These are phyloP conservation scores for Amblyjoppa fuscipennis DNA, from an alignment of 2,888 invertebrate genomes.

Conservation along the genomic window DNA sequence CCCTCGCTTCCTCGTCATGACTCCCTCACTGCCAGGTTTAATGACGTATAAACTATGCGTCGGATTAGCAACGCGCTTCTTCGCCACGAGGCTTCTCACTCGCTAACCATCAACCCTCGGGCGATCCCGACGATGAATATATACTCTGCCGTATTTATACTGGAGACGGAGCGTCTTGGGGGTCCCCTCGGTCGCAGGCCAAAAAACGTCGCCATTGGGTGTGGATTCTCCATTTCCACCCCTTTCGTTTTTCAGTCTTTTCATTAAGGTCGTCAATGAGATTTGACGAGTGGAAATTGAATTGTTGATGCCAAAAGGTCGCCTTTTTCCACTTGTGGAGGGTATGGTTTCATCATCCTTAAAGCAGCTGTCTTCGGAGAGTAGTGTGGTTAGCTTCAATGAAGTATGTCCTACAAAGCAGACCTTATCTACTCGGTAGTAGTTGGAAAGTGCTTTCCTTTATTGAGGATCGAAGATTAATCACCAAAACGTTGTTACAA, in stretches of 20 bases:
- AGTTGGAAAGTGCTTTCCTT: not conserved
- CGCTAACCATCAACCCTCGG: constrained; percentile 55
- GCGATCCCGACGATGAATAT: constrained; percentile 44
- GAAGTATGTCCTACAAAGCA: no score
- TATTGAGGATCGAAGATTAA: not conserved
- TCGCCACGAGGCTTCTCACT: constrained; percentile 51
- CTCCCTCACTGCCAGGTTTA: constrained; percentile 76
- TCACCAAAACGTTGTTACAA: not conserved
- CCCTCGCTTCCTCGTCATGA: constrained; percentile 1
- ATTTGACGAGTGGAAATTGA: constrained; percentile 20
- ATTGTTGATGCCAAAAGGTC: not conserved
- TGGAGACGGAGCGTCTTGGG: constrained; percentile 27
- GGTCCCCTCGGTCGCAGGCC: constrained; percentile 41
- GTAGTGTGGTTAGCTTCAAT: no score
- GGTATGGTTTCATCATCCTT: no score
- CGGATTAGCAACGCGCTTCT: constrained; percentile 80
- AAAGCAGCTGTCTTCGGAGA: no score
- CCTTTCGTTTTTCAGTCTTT: not conserved
- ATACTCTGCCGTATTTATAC: not conserved
- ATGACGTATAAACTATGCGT: constrained; percentile 85
- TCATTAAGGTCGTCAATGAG: constrained; percentile 6
- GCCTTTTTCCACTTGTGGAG: not conserved
- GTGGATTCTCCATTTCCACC: not conserved
- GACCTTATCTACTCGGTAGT: not conserved
- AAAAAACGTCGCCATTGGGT: not conserved